phyloP scores from a whole-genome alignment of 2,797 vertebrate species.

The Heteromormyrus szaboi region DNA sequence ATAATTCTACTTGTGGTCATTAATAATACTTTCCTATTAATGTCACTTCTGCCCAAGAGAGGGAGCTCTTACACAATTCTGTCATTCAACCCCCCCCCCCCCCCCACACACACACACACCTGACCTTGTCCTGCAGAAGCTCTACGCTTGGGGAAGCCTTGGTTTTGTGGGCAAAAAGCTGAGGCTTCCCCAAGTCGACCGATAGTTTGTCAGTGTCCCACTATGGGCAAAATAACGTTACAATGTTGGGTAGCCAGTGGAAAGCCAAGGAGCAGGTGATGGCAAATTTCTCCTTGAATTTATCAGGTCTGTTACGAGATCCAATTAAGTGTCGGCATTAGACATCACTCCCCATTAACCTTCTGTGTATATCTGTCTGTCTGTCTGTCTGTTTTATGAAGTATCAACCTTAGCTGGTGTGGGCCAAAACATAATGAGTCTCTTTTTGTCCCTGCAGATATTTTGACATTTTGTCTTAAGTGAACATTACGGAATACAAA shows the following conservation, averaged over 20 bases:
- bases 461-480: not conserved
- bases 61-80: not conserved
- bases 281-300: not conserved
- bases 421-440: not conserved
- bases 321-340: not conserved
- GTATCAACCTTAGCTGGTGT: not conserved
- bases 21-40: not conserved
- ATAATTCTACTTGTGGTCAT: not conserved
- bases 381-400: not conserved
- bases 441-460: not conserved
- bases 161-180: not conserved
- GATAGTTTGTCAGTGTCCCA: not conserved
- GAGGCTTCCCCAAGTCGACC: not conserved
- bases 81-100: not conserved
- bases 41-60: not conserved
- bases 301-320: not conserved
- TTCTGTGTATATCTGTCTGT: not conserved
- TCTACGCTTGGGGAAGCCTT: not conserved
- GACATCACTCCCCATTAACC: not conserved
- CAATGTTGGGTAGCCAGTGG: not conserved
- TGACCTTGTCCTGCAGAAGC: not conserved
- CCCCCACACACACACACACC: not conserved
- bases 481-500: not conserved
- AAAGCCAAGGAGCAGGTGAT: not conserved
- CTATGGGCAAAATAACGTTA: not conserved